A percentile compares a stretch with the other conserved stretches of the same genome.
Conservation (phyloP, 2,113 vertebrate genomes). For the Gymnorhina tibicen region DNA sequence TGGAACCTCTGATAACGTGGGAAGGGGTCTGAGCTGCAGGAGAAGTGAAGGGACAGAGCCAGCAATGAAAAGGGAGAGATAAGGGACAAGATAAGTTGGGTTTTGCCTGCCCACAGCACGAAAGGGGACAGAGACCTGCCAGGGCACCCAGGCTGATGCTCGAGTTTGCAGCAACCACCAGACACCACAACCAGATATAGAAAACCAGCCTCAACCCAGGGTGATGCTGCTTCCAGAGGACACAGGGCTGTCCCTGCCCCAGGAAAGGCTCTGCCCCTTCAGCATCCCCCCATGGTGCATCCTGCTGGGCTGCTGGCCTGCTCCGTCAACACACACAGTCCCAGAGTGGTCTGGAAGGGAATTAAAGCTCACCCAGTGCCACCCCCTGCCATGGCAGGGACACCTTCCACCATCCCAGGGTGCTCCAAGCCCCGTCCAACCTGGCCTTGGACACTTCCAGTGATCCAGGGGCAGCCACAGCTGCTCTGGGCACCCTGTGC, state of each 20-base stretch:
- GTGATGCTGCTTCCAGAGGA: background rate
- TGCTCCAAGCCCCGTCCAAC: fast-evolving
- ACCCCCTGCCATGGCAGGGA: background rate
- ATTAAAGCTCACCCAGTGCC: background rate
- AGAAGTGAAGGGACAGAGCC: background rate
- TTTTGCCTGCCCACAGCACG: background rate
- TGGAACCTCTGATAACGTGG: background rate
- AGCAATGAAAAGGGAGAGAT: fast-evolving
- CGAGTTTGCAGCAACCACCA: fast-evolving
- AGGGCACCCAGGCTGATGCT: background rate
- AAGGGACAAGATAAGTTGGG: background rate
- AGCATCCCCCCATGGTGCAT: fast-evolving
- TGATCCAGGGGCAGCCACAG: background rate
- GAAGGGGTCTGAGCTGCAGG: background rate
- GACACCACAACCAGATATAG: fast-evolving
- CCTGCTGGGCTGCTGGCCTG: background rate
- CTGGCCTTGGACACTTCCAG: background rate
- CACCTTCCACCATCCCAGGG: fast-evolving
- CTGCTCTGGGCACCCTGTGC: background rate
- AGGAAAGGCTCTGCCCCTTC: background rate
- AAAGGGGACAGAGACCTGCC: background rate
- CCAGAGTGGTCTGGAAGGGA: background rate
- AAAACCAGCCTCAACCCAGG: background rate
- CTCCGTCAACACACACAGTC: background rate
- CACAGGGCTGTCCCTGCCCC: background rate